Percentiles rank a stretch among this genome's conserved stretches.
Conservation (phyloP, 2,113 vertebrate species). For the Sylvia atricapilla region DNA sequence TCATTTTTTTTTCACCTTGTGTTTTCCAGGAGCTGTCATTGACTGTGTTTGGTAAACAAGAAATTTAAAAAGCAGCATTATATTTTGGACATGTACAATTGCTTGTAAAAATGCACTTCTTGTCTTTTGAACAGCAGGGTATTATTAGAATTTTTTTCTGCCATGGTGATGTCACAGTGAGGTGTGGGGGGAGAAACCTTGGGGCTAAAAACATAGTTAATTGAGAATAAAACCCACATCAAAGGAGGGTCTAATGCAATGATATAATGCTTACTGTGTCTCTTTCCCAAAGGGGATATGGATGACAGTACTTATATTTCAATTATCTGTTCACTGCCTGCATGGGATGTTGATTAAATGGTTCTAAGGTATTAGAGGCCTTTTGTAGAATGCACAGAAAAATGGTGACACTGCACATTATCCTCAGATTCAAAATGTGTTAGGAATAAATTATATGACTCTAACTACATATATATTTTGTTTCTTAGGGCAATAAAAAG, state of each 20-base stretch:
- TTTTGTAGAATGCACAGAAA: conserved; percentile 16
- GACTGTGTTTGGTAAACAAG: conserved; percentile 43
- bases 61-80: conserved; percentile 19
- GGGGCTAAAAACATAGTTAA: conserved; percentile 54
- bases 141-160: not conserved
- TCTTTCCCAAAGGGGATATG: conserved; percentile 55
- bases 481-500: conserved; percentile 7
- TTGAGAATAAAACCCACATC: conserved; percentile 59
- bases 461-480: conserved; percentile 1
- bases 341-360: conserved; percentile 34
- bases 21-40: conserved; percentile 9
- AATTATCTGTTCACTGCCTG: conserved; percentile 28
- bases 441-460: conserved; percentile 34
- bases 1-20: not conserved
- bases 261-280: conserved; percentile 55
- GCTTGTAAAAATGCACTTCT: conserved; percentile 17
- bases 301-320: conserved; percentile 45
- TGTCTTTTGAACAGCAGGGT: not conserved
- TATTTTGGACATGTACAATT: conserved; percentile 38
- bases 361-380: conserved; percentile 4
- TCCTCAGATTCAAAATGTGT: conserved; percentile 34
- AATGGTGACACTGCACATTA: conserved; percentile 28
- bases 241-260: conserved; percentile 54
- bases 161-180: not conserved
- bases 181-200: not conserved